Percentiles rank a stretch among this genome's conserved stretches.
Conservation (phyloP, 2,888 invertebrate species). For the Sphinx pinastri region DNA sequence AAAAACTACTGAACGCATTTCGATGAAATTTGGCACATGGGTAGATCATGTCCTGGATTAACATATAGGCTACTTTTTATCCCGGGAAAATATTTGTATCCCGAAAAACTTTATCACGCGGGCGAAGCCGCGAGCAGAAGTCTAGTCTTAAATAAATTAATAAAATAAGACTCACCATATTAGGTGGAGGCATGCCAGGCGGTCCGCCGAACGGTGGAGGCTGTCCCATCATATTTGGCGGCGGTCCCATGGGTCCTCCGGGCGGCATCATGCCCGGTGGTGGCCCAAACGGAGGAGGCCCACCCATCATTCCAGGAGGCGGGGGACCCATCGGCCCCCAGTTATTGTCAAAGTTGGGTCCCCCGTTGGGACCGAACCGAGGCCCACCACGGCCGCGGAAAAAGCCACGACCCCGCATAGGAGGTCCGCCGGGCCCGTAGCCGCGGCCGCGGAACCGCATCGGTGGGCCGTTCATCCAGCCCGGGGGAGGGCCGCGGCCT, state of each 20-base stretch:
- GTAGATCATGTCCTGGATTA: no score
- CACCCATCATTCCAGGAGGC: constrained; percentile 81
- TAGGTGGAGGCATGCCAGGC: constrained; percentile 82
- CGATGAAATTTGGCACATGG: no score
- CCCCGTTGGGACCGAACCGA: constrained; percentile 77
- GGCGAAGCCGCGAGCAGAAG: no score
- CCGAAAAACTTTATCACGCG: no score
- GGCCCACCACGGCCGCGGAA: constrained; percentile 80
- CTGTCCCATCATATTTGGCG: constrained; percentile 84
- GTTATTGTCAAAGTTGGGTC: constrained; percentile 84
- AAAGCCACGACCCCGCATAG: constrained; percentile 81
- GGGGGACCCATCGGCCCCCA: constrained; percentile 88
- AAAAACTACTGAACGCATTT: no score
- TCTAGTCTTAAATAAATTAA: no score
- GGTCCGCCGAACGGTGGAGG: constrained; percentile 80
- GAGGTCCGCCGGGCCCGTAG: constrained; percentile 85
- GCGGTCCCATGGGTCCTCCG: constrained; percentile 82
- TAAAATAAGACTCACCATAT: constrained; percentile 77
- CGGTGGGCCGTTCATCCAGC: constrained; percentile 83
- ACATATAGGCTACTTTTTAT: no score
- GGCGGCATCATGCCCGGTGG: constrained; percentile 85
- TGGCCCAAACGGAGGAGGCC: constrained; percentile 75
- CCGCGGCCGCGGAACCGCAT: constrained; percentile 87
- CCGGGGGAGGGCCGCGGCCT: constrained; percentile 67
- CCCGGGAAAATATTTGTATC: no score